Conservation (phyloP, 2,888 invertebrate genomes). For the Drosophila rellima region DNA sequence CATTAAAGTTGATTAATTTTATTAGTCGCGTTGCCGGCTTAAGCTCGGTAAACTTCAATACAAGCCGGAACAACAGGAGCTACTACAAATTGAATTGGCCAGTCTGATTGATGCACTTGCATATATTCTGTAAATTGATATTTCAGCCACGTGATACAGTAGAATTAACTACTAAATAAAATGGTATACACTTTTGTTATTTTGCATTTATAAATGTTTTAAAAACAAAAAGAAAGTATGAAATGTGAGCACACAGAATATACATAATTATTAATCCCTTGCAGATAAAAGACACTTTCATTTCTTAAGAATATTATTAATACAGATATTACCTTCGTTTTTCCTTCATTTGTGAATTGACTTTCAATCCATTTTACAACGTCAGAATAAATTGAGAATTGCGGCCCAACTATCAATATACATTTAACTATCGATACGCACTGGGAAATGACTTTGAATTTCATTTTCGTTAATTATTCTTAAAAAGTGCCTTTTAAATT, state of each 20-base stretch:
- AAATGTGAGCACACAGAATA: too few species aligned
- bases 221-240: too few species aligned
- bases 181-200: too few species aligned
- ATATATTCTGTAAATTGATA: conserved; percentile 1
- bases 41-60: conserved; percentile 18
- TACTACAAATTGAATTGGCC: background rate
- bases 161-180: too few species aligned
- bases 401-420: background rate
- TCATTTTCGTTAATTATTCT: conserved; percentile 4
- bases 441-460: background rate
- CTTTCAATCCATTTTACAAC: background rate
- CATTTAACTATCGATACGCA: background rate
- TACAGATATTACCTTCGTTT: background rate
- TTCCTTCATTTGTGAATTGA: background rate
- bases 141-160: too few species aligned
- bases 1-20: conserved; percentile 80
- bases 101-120: background rate
- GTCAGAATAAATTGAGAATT: background rate
- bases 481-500: conserved; percentile 11
- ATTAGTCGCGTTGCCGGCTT: conserved; percentile 51
- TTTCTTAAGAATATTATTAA: background rate
- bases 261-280: background rate
- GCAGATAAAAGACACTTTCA: background rate
- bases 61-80: conserved; percentile 20
- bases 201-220: too few species aligned